These are phyloP conservation scores for Parus major DNA, from an alignment of 2,113 vertebrate species.

Conservation along the genomic window DNA sequence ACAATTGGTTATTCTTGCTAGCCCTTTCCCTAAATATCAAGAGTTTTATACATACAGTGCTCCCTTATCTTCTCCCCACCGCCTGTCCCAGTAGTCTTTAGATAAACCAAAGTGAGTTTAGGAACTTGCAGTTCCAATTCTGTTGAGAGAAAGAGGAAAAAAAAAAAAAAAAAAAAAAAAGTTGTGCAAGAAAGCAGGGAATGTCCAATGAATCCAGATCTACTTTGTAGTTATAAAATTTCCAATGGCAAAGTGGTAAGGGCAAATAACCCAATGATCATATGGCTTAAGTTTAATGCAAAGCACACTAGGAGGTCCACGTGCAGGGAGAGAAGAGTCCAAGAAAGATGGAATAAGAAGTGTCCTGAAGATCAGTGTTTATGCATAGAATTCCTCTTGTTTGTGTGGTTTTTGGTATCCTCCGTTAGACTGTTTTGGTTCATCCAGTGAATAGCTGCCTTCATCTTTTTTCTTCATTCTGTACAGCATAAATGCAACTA, in stretches of 20 bases:
- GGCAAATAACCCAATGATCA: slow-evolving; percentile 45
- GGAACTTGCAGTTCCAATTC: slow-evolving; percentile 23
- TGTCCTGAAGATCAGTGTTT: slow-evolving; percentile 54
- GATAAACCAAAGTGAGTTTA: slow-evolving; percentile 56
- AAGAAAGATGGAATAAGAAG: slow-evolving; percentile 17
- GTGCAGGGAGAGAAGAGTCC: slow-evolving; percentile 66
- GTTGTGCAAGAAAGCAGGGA: slow-evolving; percentile 53
- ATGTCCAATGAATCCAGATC: slow-evolving; percentile 44
- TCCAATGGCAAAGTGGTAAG: slow-evolving; percentile 50
- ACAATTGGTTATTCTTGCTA: slow-evolving; percentile 2
- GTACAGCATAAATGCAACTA: slow-evolving; percentile 84
- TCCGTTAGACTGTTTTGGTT: slow-evolving; percentile 74
- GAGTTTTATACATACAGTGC: slow-evolving; percentile 59
- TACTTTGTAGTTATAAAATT: slow-evolving; percentile 49
- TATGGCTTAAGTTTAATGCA: slow-evolving; percentile 73
- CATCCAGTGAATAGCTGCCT: slow-evolving; percentile 79
- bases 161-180: background rate
- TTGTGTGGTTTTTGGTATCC: slow-evolving; percentile 79
- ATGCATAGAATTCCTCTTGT: slow-evolving; percentile 82
- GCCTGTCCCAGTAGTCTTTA: slow-evolving; percentile 64
- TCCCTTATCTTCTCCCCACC: slow-evolving; percentile 47
- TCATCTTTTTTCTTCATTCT: slow-evolving; percentile 85
- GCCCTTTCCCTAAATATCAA: slow-evolving; percentile 46
- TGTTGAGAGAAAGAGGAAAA: background rate
- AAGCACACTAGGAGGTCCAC: slow-evolving; percentile 67